These are phyloP conservation scores for Eumaeus atala DNA, from an alignment of 1,140 invertebrate genomes.

Conservation along the genomic window DNA sequence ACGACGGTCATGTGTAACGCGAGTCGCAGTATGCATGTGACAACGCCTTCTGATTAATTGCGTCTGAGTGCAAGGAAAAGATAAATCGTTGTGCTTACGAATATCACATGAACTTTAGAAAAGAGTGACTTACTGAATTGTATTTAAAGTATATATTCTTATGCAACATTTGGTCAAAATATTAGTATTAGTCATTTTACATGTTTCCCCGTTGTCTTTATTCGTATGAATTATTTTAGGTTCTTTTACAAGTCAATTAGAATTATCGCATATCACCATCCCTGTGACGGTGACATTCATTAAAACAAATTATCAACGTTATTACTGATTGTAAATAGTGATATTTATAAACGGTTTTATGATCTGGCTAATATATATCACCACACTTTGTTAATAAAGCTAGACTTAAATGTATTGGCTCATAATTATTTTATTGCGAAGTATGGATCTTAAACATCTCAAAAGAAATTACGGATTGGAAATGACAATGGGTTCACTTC, in stretches of 20 bases:
- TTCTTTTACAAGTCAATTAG: conserved; percentile 30
- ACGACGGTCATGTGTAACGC: conserved; percentile 35
- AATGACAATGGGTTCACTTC: too few species aligned
- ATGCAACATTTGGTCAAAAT: conserved; percentile 13
- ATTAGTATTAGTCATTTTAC: conserved; percentile 42
- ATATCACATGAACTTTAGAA: conserved; percentile 22
- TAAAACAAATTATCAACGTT: conserved; percentile 3
- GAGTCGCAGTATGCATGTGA: conserved; percentile 49
- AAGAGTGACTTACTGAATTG: conserved; percentile 12
- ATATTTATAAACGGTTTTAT: conserved; percentile 1
- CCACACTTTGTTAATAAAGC: too few species aligned
- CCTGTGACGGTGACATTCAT: conserved; percentile 11
- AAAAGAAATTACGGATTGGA: too few species aligned
- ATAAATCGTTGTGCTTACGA: conserved; percentile 52
- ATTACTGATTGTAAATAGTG: background rate
- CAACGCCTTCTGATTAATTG: conserved; percentile 69
- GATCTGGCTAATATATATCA: too few species aligned
- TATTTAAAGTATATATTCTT: conserved; percentile 19
- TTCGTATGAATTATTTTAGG: conserved; percentile 36
- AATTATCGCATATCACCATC: conserved; percentile 30
- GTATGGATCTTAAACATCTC: too few species aligned
- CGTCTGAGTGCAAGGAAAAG: conserved; percentile 52
- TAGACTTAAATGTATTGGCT: too few species aligned
- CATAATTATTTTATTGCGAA: too few species aligned
- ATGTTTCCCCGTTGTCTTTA: conserved; percentile 42